phyloP scores from a whole-genome alignment of 1,140 invertebrate species.

The Calephelis nemesis region DNA sequence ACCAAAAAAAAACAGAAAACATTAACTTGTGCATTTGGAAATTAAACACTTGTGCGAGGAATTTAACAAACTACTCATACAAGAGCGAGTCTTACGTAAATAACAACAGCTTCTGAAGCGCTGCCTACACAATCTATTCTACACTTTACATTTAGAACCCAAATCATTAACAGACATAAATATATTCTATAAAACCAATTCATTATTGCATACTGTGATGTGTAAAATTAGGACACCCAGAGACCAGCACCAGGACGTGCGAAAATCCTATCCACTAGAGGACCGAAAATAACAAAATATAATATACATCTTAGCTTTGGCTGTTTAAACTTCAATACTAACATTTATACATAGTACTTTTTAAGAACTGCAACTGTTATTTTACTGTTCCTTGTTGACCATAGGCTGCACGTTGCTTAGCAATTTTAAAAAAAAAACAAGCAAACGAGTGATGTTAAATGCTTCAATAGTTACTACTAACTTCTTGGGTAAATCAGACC shows the following conservation, averaged over 20 bases:
- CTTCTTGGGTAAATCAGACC: no score
- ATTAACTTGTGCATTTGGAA: not conserved
- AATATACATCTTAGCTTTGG: not conserved
- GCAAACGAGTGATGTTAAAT: no score
- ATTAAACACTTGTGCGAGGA: not conserved
- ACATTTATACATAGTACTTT: no score
- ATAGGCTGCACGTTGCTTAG: no score
- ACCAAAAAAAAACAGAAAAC: no score
- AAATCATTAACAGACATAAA: conserved; percentile 30
- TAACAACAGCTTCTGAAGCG: conserved; percentile 26
- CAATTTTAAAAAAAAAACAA: no score
- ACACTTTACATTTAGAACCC: conserved; percentile 29
- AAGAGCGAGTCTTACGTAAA: conserved; percentile 22
- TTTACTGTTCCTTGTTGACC: no score
- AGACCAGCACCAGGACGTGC: conserved; percentile 10
- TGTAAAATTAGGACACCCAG: conserved; percentile 31
- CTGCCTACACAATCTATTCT: conserved; percentile 29
- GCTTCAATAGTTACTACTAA: no score
- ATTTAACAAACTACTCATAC: conserved; percentile 8
- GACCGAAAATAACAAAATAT: not conserved
- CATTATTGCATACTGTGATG: conserved; percentile 11
- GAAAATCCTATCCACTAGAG: not conserved
- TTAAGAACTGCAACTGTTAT: no score
- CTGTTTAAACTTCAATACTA: no score
- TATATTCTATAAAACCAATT: conserved; percentile 8